These are phyloP conservation scores for Heterotis niloticus DNA, from an alignment of 2,113 vertebrate genomes.

Conservation along the genomic window DNA sequence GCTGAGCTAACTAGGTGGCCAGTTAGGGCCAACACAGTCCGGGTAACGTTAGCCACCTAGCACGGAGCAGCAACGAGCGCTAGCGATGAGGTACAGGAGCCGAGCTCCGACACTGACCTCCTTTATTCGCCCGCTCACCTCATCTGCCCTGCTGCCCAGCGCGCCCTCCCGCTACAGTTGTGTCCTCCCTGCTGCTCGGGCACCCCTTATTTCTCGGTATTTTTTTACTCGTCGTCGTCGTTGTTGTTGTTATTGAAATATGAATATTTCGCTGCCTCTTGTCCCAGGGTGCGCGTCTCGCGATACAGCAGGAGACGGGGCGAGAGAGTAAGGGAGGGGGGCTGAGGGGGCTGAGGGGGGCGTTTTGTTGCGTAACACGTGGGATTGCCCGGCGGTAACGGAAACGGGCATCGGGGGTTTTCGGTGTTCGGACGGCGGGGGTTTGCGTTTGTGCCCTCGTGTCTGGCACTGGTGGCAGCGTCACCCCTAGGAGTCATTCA, in stretches of 20 bases:
- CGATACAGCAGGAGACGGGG: slow-evolving; percentile 43
- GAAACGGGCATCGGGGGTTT: too few species aligned
- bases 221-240: slow-evolving; percentile 28
- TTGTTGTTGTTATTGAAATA: slow-evolving; percentile 39
- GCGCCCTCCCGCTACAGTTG: not conserved
- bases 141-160: not conserved
- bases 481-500: too few species aligned
- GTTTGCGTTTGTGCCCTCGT: too few species aligned
- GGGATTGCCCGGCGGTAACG: too few species aligned
- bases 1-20: too few species aligned
- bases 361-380: too few species aligned
- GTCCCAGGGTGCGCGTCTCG: slow-evolving; percentile 41
- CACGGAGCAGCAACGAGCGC: slow-evolving; percentile 34
- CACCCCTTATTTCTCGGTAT: slow-evolving; percentile 16
- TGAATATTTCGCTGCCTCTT: slow-evolving; percentile 44
- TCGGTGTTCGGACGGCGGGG: too few species aligned
- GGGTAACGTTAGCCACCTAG: slow-evolving; percentile 3
- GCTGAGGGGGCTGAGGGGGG: not conserved
- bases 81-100: slow-evolving; percentile 34
- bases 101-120: slow-evolving; percentile 22
- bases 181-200: slow-evolving; percentile 13
- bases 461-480: too few species aligned
- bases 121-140: slow-evolving; percentile 20
- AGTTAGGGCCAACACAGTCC: not conserved
- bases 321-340: slow-evolving; percentile 31